phyloP scores from a whole-genome alignment of 1,140 invertebrate genomes.

The Alviniconcha marisindica region DNA sequence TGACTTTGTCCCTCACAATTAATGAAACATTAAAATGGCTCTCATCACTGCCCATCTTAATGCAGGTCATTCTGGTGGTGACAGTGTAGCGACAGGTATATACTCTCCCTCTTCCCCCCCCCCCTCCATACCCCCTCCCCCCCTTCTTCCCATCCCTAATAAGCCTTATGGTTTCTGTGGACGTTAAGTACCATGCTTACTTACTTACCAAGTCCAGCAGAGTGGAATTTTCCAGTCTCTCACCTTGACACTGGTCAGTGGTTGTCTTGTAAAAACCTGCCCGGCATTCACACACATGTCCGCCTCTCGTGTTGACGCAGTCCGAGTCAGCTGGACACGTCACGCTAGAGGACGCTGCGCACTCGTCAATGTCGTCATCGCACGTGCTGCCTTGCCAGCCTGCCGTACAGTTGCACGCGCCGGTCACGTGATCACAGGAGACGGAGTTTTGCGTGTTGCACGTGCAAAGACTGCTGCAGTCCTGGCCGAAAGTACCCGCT shows the following conservation, averaged over 20 bases:
- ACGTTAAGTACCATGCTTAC: neutral
- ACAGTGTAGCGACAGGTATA: too few species aligned
- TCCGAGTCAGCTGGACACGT: neutral
- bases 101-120: too few species aligned
- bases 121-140: too few species aligned
- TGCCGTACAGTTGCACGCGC: neutral
- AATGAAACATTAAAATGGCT: too few species aligned
- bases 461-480: conserved; percentile 11
- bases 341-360: neutral
- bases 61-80: too few species aligned
- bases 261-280: conserved; percentile 34
- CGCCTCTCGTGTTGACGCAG: conserved; percentile 40
- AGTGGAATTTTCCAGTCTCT: too few species aligned
- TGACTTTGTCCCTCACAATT: too few species aligned
- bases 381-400: conserved; percentile 36
- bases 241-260: conserved; percentile 31
- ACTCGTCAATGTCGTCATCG: conserved; percentile 37
- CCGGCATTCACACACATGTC: conserved; percentile 36
- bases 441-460: neutral
- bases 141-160: too few species aligned
- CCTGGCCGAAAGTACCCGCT: neutral
- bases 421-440: conserved; percentile 21
- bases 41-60: too few species aligned
- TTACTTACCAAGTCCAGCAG: too few species aligned
- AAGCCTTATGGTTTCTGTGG: too few species aligned